Conservation (phyloP, 2,888 invertebrate genomes). For the Mycogona germanica region DNA sequence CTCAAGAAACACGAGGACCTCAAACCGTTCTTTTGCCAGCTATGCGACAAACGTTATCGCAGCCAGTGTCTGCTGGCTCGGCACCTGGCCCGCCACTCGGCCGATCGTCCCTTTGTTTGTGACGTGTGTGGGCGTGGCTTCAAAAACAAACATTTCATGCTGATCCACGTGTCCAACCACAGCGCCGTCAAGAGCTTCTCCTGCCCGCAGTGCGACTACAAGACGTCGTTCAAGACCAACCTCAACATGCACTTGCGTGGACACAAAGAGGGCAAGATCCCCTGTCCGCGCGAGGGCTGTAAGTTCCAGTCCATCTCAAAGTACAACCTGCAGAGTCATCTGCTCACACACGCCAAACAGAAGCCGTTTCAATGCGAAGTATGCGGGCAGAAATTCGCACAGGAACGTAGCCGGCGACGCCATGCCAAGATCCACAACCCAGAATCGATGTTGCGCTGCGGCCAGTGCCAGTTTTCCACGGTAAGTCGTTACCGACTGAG, state of each 20-base stretch:
- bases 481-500: constrained; percentile 43
- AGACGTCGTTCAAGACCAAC: constrained; percentile 43
- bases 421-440: constrained; percentile 33
- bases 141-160: constrained; percentile 46
- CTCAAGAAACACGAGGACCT: constrained; percentile 37
- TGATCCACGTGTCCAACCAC: constrained; percentile 42
- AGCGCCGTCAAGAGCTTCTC: constrained; percentile 43
- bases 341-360: constrained; percentile 43
- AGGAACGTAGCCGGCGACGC: constrained; percentile 41
- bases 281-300: constrained; percentile 40
- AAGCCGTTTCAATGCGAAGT: constrained; percentile 45
- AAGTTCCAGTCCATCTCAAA: constrained; percentile 39
- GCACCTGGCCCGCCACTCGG: constrained; percentile 44
- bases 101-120: constrained; percentile 42
- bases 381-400: constrained; percentile 44
- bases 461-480: constrained; percentile 37
- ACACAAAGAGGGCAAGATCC: constrained; percentile 41
- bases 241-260: constrained; percentile 41
- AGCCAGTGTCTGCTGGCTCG: constrained; percentile 39
- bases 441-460: constrained; percentile 33
- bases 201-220: constrained; percentile 45
- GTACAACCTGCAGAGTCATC: constrained; percentile 43
- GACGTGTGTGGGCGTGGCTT: constrained; percentile 41
- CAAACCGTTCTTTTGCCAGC: constrained; percentile 41
- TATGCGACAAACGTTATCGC: constrained; percentile 41